A percentile compares a stretch with the other conserved stretches of the same genome.
Evolutionary conservation across 2,113 vertebrate genomes (phyloP).

Genomic region (Sinocyclocheilus anshuiensis): DNA sequence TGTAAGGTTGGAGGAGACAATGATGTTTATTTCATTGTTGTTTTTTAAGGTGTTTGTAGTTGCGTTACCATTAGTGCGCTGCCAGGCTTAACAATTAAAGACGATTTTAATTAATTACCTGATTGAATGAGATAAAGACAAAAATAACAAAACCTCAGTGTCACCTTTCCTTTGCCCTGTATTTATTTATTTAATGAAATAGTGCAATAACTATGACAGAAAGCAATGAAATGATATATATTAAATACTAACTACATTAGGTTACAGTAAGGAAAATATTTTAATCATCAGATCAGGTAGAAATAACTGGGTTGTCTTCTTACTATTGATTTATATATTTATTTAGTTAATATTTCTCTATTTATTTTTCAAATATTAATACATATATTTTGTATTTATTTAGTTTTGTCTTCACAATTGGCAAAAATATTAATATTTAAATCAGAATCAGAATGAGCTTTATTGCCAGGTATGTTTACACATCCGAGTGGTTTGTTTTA

Average conservation of each 20-base stretch:
- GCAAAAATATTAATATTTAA: too few species aligned
- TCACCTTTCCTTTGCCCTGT: neutral
- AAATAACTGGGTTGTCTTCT: neutral
- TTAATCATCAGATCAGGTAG: neutral
- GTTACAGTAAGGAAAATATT: neutral
- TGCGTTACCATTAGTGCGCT: neutral
- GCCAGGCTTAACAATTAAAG: neutral
- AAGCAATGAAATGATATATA: neutral
- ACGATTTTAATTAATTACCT: constrained; percentile 3
- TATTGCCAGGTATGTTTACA: too few species aligned
- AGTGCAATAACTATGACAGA: neutral
- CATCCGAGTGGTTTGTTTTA: too few species aligned
- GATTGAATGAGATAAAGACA: neutral
- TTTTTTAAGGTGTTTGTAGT: neutral
- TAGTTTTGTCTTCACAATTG: too few species aligned
- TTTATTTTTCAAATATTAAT: neutral
- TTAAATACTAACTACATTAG: neutral
- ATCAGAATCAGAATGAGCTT: neutral
- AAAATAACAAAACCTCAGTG: constrained; percentile 11
- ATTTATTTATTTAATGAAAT: neutral
- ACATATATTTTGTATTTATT: too few species aligned
- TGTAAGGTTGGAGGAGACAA: too few species aligned
- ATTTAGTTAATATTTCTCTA: neutral
- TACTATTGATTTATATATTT: neutral
- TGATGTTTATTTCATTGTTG: neutral